Percentiles rank a stretch among this genome's conserved stretches.
Evolutionary conservation across 2,113 vertebrate species (phyloP).

Genomic region (Lycocorax pyrrhopterus): DNA sequence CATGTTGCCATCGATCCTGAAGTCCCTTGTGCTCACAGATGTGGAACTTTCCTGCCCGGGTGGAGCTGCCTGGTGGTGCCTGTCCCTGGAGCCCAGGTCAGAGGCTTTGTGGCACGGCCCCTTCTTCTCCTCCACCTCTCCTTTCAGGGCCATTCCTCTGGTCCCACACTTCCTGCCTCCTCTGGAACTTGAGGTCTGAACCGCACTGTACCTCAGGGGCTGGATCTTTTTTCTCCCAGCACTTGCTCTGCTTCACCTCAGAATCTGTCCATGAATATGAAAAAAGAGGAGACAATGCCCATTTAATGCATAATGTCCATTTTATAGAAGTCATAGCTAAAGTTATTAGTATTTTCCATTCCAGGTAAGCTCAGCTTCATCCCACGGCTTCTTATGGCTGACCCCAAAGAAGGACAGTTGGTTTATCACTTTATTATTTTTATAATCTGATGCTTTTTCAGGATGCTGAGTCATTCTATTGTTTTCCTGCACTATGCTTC

Average conservation of each 20-base stretch:
- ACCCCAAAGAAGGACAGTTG: neutral
- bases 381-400: neutral
- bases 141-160: neutral
- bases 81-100: neutral
- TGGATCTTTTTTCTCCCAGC: neutral
- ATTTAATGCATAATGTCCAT: neutral
- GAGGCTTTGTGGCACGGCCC: fast-evolving
- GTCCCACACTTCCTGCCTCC: neutral
- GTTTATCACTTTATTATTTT: neutral
- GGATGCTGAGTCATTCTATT: neutral
- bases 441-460: neutral
- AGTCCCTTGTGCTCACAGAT: neutral
- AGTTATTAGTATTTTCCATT: neutral
- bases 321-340: neutral
- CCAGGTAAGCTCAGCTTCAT: neutral
- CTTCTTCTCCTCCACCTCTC: neutral
- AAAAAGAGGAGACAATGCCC: neutral
- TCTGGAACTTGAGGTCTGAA: neutral
- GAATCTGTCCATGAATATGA: neutral
- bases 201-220: neutral
- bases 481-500: neutral
- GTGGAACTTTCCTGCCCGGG: neutral
- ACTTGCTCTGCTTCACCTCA: neutral
- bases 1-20: neutral
- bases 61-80: neutral